Conservation (phyloP, 2,113 vertebrate genomes). For the Syngnathus floridae region DNA sequence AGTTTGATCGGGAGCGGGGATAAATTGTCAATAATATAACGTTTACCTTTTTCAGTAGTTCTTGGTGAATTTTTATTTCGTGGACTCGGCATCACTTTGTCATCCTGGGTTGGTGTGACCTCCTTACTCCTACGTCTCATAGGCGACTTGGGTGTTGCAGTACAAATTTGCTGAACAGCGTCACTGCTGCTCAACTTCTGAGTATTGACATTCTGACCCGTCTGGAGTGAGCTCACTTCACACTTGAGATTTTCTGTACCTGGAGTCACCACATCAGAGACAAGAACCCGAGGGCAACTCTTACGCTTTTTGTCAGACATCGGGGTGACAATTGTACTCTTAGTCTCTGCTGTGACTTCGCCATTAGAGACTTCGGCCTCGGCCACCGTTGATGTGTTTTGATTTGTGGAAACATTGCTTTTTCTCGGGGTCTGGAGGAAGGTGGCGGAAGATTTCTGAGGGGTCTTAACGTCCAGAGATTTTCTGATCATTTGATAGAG, state of each 20-base stretch:
- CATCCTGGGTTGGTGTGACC: slow-evolving; percentile 12
- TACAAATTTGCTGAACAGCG: slow-evolving; percentile 41
- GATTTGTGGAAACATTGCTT: slow-evolving; percentile 2
- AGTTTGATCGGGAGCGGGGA: neutral
- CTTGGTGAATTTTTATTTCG: slow-evolving; percentile 43
- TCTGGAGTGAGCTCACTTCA: slow-evolving; percentile 25
- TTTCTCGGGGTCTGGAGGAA: slow-evolving; percentile 34
- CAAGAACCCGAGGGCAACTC: slow-evolving; percentile 15
- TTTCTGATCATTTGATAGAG: slow-evolving; percentile 78
- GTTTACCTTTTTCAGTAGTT: slow-evolving; percentile 27
- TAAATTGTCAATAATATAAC: neutral
- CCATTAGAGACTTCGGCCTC: slow-evolving; percentile 1
- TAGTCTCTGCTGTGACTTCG: neutral
- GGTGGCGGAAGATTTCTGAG: slow-evolving; percentile 44
- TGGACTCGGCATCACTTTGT: slow-evolving; percentile 1
- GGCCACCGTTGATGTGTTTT: slow-evolving; percentile 14
- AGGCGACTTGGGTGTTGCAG: slow-evolving; percentile 36
- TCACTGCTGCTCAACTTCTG: slow-evolving; percentile 39
- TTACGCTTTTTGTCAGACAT: slow-evolving; percentile 46
- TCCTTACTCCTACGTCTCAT: slow-evolving; percentile 48
- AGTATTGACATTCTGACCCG: slow-evolving; percentile 23
- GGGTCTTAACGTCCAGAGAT: slow-evolving; percentile 61
- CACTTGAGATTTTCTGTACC: neutral
- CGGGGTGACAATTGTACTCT: slow-evolving; percentile 20
- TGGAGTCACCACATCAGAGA: neutral